A percentile compares a stretch with the other conserved stretches of the same genome.
Conservation (phyloP, 37 sponge, comb jelly and placozoan species). For the Cliona cf. orientalis region DNA sequence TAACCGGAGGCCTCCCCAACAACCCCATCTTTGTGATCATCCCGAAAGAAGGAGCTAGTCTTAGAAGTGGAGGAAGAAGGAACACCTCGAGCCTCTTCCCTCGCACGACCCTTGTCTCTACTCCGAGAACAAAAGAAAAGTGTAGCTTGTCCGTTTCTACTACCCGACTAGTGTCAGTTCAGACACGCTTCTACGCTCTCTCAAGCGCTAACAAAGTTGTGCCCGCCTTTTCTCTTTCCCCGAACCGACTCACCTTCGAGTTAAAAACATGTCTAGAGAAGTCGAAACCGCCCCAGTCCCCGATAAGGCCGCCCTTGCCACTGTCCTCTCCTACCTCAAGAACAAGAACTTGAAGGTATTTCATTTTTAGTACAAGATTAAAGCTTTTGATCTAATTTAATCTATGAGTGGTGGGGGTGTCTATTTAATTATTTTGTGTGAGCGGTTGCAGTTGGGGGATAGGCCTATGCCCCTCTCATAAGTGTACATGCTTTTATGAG, state of each 20-base stretch:
- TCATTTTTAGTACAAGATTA: neutral
- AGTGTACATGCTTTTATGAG: no score
- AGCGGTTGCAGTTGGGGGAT: no score
- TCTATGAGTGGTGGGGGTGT: no score
- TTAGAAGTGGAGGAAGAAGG: conserved; percentile 28
- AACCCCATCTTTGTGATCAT: neutral
- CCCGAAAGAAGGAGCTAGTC: no score
- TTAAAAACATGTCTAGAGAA: neutral
- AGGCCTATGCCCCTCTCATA: no score
- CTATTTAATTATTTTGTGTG: no score
- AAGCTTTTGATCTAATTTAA: neutral
- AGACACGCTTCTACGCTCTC: no score
- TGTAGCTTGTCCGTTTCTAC: no score
- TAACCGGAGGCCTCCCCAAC: no score
- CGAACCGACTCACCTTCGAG: conserved; percentile 3
- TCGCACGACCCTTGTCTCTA: conserved; percentile 18
- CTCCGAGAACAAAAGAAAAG: conserved; percentile 15
- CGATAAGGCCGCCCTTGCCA: conserved; percentile 59
- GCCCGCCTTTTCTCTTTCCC: neutral
- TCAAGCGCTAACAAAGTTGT: no score
- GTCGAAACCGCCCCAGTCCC: conserved; percentile 17
- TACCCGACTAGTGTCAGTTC: conserved; percentile 66
- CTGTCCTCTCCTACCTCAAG: conserved; percentile 73
- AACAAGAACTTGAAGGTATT: conserved; percentile 75
- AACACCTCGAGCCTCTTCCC: neutral